A percentile compares a stretch with the other conserved stretches of the same genome.
Conservation (phyloP, 2,888 invertebrate genomes). For the Nasonia oneida region DNA sequence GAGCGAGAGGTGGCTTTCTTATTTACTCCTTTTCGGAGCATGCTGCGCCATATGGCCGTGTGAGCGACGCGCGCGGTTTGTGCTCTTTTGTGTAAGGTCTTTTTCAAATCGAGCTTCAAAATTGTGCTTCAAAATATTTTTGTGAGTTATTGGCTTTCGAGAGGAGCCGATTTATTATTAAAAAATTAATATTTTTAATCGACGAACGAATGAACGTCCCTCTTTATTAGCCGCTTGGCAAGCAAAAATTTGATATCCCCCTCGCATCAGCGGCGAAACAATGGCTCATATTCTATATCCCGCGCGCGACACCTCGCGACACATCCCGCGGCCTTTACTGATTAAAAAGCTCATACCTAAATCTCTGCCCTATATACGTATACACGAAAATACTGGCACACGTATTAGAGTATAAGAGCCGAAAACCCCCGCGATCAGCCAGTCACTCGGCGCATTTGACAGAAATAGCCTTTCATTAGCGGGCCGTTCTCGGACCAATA, state of each 20-base stretch:
- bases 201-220: neutral
- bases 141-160: no score
- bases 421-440: neutral
- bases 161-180: no score
- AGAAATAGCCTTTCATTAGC: conserved; percentile 59
- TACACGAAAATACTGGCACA: neutral
- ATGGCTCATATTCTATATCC: neutral
- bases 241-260: neutral
- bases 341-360: neutral
- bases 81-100: no score
- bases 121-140: no score
- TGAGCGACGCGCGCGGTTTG: no score
- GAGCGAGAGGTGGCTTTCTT: no score
- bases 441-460: conserved; percentile 11
- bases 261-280: neutral
- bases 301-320: neutral
- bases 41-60: no score
- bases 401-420: neutral
- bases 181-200: neutral
- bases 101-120: no score
- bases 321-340: neutral
- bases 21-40: no score
- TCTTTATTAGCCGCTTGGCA: neutral
- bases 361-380: neutral
- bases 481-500: conserved; percentile 30